Evolutionary conservation across 2,888 invertebrate genomes (phyloP), one percentile per base, ranked within the genome.

Genomic region (Drosophila fulvimacula): DNA sequence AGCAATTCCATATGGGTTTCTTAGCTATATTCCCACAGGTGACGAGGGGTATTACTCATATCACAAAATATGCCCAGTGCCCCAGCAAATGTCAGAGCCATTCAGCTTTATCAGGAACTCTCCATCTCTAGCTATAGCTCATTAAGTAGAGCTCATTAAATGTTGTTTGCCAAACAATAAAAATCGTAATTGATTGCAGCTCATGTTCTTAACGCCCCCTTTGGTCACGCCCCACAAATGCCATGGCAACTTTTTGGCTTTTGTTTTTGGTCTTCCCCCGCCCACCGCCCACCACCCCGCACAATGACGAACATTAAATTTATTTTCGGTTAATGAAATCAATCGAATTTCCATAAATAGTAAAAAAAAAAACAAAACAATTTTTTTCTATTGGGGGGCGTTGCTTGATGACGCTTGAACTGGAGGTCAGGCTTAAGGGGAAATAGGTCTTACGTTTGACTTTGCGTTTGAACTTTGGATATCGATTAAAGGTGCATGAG

Each of bases 291-390:
- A n/a, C n/a, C n/a, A n/a, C n/a, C n/a, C n/a, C n/a, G n/a, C n/a
- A 34, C 24, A 63, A 63, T n/a, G 63, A 46, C 53, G 55, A 58
- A 48, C 52, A 39, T 44, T 56, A 44, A 13, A 49, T 60, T 27
- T 64, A 56, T 39, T 59, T 60, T 44, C 21, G 30, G 38, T 41
- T 79, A 77, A 79, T 68, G 64, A 68, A 82, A 79, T 72, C 76
- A 72, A 79, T 48, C 60, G 55, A 68, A 67, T 69, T 69, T 72
- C 64, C 76, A 65, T 63, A 69, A 73, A 72, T 63, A 81, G 57
- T 44, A 59, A 36, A 63, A 57, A 39, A 46, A 21, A 42, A 6
- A 15, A 32, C 21, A 30, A 58, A 30, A 13, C 7, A 48, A 30
- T 30, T 48, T 27, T 30, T 30, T 27, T 38, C 36, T 5, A 21